phyloP scores from a whole-genome alignment of 1,140 invertebrate genomes.

The Drosophila lacertosa region DNA sequence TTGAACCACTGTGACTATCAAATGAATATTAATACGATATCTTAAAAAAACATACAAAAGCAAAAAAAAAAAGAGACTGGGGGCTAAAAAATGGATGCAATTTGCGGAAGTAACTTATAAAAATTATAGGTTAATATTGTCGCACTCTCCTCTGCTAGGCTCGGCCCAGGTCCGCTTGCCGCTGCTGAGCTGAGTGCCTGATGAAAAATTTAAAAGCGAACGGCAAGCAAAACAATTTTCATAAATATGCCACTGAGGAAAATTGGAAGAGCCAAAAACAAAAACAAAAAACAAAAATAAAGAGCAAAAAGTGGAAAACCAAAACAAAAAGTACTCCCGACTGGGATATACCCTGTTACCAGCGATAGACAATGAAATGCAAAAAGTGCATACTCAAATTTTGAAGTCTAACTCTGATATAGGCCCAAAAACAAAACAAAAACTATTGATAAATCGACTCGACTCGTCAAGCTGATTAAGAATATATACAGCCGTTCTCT shows the following conservation, averaged over 20 bases:
- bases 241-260: conserved; percentile 66
- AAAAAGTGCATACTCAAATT: too few relatives aligned
- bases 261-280: conserved; percentile 22
- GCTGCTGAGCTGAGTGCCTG: conserved; percentile 48
- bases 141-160: background rate
- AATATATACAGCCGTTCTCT: too few relatives aligned
- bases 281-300: conserved; percentile 26
- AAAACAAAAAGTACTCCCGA: background rate
- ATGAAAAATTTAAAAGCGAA: conserved; percentile 68
- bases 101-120: conserved; percentile 46
- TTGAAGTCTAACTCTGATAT: too few relatives aligned
- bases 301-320: too few relatives aligned
- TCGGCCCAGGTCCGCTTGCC: background rate
- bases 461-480: too few relatives aligned
- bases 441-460: too few relatives aligned
- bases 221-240: conserved; percentile 71
- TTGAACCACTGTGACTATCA: conserved; percentile 7
- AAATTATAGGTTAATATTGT: conserved; percentile 47
- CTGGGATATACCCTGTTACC: conserved; percentile 10
- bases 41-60: conserved; percentile 21
- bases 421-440: too few relatives aligned
- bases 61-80: conserved; percentile 13
- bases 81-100: conserved; percentile 57
- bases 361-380: too few relatives aligned
- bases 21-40: conserved; percentile 48